Base-by-base conservation (phyloP, 2,113 vertebrate genomes). In the Rutilus rutilus region DNA sequence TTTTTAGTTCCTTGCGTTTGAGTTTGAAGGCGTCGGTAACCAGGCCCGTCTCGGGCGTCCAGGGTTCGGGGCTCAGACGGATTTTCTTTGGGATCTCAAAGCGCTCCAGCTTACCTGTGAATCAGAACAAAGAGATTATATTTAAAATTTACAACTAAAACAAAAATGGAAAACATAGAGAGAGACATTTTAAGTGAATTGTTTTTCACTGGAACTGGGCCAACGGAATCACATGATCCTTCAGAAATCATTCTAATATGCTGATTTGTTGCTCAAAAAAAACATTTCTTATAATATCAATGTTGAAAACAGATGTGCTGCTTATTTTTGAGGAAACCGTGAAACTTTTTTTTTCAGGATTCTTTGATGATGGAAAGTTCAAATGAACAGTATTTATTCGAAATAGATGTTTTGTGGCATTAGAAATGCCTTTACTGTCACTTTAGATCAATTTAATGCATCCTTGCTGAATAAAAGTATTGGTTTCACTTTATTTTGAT, bases 11-110 rank as follows among this genome's bases (percentile, higher is more conserved):
- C 84, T 98, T 99, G 90, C 98, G 97, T 71, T 99, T 99, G 42
- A 99, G 93, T 91, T 99, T 99, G 94, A 99, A 99, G 0, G 97
- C 97, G 45, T 99, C 98, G 0, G 98, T 99, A 91, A 99, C 98
- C 90, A 99, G 91, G 71, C 98, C 98, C 0, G 96, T 99, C 94
- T 99, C 98, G 23, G 98, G 98, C 39, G 97, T 99, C 98, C 98
- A 99, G 0, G 97, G 93, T 73, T 99, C 98, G 0, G 97, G 92
- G 30, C 97, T 97, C 93, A 99, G 93, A 2, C 97, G 94, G 87
- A 99, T 96, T 94, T 99, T 99, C 77, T 96, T 94, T 65, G 98
- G 98, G 82, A 99, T 96, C 92, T 99, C 98, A 90, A 99, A 99
- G 74, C 97, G 96, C 90, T 99, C 98, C 93, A 99, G 93, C 85